These are phyloP conservation scores for Andricus curvator DNA, from an alignment of 2,888 invertebrate species.

Conservation along the genomic window DNA sequence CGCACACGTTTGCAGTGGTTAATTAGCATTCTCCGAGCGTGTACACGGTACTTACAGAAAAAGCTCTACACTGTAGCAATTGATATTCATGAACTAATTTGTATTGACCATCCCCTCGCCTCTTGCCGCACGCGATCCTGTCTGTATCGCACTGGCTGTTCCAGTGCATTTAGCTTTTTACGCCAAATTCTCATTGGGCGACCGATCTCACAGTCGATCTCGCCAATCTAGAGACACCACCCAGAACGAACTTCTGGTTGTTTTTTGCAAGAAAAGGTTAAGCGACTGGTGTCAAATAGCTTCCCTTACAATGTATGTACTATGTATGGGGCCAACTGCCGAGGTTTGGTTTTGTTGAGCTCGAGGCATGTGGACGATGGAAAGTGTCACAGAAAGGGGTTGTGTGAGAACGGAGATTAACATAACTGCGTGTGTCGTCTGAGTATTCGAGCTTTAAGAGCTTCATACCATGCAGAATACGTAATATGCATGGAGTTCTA, in stretches of 20 bases:
- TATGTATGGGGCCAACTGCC: conserved; percentile 46
- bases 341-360: conserved; percentile 42
- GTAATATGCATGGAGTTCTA: conserved; percentile 51
- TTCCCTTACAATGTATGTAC: conserved; percentile 44
- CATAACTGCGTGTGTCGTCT: conserved; percentile 61
- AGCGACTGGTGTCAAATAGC: conserved; percentile 53
- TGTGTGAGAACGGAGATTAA: conserved; percentile 55
- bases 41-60: conserved; percentile 35
- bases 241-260: not conserved
- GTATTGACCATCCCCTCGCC: conserved; percentile 11
- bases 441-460: conserved; percentile 59
- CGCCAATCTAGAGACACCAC: conserved; percentile 3
- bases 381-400: conserved; percentile 43
- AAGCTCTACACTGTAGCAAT: conserved; percentile 27
- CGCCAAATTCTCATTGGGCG: not conserved
- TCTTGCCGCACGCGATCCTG: not conserved
- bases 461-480: conserved; percentile 57
- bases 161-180: conserved; percentile 21
- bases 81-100: conserved; percentile 41
- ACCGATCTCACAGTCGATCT: not conserved
- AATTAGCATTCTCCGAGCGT: conserved; percentile 36
- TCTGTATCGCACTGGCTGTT: not conserved
- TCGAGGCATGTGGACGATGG: conserved; percentile 20
- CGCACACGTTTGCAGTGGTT: conserved; percentile 18
- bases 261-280: conserved; percentile 44